A percentile compares a stretch with the other conserved stretches of the same genome.
phyloP scores from a whole-genome alignment of 1,140 invertebrate genomes.

The Daktulosphaira vitifoliae region DNA sequence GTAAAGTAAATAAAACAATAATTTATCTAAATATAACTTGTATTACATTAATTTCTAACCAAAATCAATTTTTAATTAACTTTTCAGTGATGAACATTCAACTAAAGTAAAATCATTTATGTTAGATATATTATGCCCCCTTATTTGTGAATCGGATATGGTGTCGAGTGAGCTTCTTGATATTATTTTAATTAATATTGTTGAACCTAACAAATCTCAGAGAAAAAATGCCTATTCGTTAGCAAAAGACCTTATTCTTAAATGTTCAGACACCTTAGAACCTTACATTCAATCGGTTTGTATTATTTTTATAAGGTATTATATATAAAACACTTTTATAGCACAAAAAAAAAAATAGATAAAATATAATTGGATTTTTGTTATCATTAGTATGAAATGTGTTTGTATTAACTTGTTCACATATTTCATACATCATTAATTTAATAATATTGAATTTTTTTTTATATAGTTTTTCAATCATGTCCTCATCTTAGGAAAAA shows the following conservation, averaged over 20 bases:
- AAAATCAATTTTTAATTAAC: constrained; percentile 35
- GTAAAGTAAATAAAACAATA: constrained; percentile 61
- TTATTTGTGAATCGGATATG: constrained; percentile 91
- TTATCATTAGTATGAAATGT: no score
- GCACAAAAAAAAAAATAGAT: neutral
- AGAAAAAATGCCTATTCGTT: constrained; percentile 83
- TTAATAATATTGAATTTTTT: neutral
- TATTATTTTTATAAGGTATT: constrained; percentile 30
- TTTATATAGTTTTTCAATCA: constrained; percentile 84
- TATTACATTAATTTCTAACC: no score
- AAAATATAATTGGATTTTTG: no score
- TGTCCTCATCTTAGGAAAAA: constrained; percentile 82
- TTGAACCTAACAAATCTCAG: constrained; percentile 88
- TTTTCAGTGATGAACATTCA: constrained; percentile 83
- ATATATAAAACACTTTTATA: neutral
- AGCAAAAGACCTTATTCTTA: constrained; percentile 83
- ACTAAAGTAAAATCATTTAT: constrained; percentile 93
- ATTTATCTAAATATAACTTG: neutral
- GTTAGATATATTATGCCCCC: constrained; percentile 84
- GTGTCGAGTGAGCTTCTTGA: constrained; percentile 89
- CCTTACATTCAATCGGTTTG: constrained; percentile 87
- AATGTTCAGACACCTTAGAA: constrained; percentile 84
- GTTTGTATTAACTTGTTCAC: no score
- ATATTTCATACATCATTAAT: neutral
- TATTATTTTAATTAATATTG: constrained; percentile 87